phyloP scores from a whole-genome alignment of 2,888 invertebrate species.

The Scaptomyza parva region DNA sequence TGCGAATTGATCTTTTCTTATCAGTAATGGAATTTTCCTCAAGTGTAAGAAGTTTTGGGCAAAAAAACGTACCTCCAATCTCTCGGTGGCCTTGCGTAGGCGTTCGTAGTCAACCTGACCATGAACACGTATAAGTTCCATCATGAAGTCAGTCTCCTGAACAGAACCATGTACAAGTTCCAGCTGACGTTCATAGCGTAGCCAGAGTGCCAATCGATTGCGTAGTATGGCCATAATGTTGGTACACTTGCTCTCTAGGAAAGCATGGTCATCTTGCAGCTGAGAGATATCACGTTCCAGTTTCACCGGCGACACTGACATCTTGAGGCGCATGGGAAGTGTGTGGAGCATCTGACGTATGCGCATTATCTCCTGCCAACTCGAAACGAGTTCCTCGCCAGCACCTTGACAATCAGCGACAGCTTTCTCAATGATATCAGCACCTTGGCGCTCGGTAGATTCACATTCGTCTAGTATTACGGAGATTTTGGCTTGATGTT shows the following conservation, averaged over 20 bases:
- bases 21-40: not conserved
- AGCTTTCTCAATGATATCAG: constrained; percentile 91
- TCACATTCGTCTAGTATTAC: constrained; percentile 90
- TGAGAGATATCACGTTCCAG: constrained; percentile 91
- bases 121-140: constrained; percentile 92
- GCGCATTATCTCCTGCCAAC: constrained; percentile 92
- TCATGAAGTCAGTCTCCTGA: constrained; percentile 94
- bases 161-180: constrained; percentile 93
- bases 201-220: constrained; percentile 90
- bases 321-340: constrained; percentile 90
- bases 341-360: constrained; percentile 91
- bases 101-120: constrained; percentile 94
- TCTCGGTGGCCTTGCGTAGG: constrained; percentile 92
- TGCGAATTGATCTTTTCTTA: not conserved
- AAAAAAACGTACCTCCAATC: constrained; percentile 89
- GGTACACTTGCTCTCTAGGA: constrained; percentile 89
- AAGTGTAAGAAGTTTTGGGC: not conserved
- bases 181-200: constrained; percentile 91
- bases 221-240: constrained; percentile 88
- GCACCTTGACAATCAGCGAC: constrained; percentile 90
- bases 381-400: constrained; percentile 88
- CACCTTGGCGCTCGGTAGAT: constrained; percentile 89
- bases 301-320: constrained; percentile 91
- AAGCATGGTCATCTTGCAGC: constrained; percentile 90
- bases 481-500: constrained; percentile 88